Base-by-base conservation (phyloP, 2,113 vertebrate genomes). In the Gallinago undulata region DNA sequence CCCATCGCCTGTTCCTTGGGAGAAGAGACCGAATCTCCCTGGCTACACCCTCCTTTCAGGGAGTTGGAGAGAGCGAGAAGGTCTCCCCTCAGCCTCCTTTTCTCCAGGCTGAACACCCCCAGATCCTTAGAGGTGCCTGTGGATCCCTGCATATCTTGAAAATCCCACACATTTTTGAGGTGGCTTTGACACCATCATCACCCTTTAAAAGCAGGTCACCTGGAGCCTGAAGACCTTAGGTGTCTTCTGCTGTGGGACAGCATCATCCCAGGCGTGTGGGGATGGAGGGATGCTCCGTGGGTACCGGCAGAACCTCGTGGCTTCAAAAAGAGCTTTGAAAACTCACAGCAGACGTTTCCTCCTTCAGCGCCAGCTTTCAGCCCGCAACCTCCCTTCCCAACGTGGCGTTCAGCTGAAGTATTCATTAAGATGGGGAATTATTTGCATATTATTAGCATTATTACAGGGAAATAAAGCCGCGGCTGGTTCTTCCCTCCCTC, bases 401-500 rank as follows among this genome's bases (percentile, higher is more conserved):
- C 8, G 11, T 47, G 64, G 51, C 83, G 41, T 93, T 92, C 89
- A 66, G 64, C 92, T 95, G 80, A 92, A 96, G 95, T 60, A 69
- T 91, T 97, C 95, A 94, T 94, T 96, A 96, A 93, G 92, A 96
- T 4, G 66, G 92, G 91, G 88, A 84, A 62, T 92, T 88, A 93
- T 96, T 96, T 96, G 95, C 96, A 96, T 95, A 69, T 96, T 94
- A 96, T 93, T 96, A 96, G 92, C 96, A 93, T 96, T 94, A 96
- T 97, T 81, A 78, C 92, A 91, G 41, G 90, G 89, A 31, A 95
- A 92, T 92, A 89, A 96, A 96, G 89, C 94, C 53, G 90, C 90
- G 72, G 90, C 90, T 84, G 88, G 90, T 96, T 96, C 90, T 95
- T 75, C 91, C 95, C 90, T 97, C 94, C 95, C 89, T 92, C 47